Percentiles rank a stretch among this genome's conserved stretches.
These are phyloP conservation scores for Semotilus atromaculatus DNA, from an alignment of 2,797 vertebrate species.

Conservation along the genomic window DNA sequence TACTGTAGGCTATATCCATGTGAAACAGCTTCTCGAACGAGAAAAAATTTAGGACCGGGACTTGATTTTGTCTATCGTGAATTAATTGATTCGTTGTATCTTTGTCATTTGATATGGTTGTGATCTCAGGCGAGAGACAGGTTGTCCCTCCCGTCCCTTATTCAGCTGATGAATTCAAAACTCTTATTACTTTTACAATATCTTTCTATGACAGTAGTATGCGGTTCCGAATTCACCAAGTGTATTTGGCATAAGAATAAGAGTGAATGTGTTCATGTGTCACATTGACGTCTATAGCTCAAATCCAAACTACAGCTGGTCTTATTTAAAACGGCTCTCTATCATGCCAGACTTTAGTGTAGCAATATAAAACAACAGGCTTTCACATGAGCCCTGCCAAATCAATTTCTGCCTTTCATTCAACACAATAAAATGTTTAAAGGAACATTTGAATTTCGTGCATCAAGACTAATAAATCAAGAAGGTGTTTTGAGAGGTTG, in stretches of 20 bases:
- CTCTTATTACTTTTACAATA: no score
- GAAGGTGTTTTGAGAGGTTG: constrained; percentile 22
- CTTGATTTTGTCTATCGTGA: background rate
- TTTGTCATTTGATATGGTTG: background rate
- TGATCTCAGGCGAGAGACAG: background rate
- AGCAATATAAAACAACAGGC: constrained; percentile 9
- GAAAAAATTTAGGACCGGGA: background rate
- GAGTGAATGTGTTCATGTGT: background rate
- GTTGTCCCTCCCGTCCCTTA: background rate
- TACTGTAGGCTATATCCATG: background rate
- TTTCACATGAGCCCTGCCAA: constrained; percentile 16
- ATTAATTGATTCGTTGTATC: background rate
- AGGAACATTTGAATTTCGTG: constrained; percentile 9
- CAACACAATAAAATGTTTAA: constrained; percentile 15
- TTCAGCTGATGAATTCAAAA: background rate
- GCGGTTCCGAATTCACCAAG: background rate
- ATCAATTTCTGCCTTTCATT: background rate
- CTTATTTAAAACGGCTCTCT: constrained; percentile 3
- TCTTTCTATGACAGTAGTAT: no score
- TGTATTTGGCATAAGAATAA: background rate
- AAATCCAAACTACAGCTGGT: constrained; percentile 28
- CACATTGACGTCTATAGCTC: background rate
- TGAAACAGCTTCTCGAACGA: background rate
- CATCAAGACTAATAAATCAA: constrained; percentile 2
- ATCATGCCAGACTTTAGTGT: constrained; percentile 14